Conservation (phyloP, 2,113 vertebrate genomes). For the Petrocephalus zakoni region DNA sequence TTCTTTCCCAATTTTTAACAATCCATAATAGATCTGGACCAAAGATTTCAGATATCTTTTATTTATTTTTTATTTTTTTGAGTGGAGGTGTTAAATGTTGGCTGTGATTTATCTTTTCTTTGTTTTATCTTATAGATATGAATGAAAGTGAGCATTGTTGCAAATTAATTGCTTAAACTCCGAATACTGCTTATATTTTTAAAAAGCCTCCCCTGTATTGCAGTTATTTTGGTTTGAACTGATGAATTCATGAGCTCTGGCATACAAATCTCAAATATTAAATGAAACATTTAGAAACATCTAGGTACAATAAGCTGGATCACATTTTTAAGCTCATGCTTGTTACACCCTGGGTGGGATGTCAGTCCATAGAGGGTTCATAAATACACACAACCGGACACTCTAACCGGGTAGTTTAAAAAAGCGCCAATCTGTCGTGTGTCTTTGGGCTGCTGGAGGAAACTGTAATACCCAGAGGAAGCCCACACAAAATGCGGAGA, state of each 20-base stretch:
- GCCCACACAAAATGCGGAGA: not conserved
- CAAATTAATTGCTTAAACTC: not conserved
- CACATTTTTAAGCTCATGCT: not conserved
- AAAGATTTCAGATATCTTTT: constrained; percentile 6
- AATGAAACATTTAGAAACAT: not conserved
- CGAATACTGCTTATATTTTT: not conserved
- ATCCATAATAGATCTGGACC: not conserved
- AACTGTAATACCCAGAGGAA: not conserved
- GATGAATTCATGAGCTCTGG: not conserved
- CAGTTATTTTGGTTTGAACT: not conserved
- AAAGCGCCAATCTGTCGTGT: not conserved
- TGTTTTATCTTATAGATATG: not conserved
- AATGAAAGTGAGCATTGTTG: not conserved
- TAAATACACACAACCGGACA: not conserved
- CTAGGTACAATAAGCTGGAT: not conserved
- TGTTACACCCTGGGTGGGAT: not conserved
- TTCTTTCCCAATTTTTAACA: not conserved
- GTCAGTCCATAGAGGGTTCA: not conserved
- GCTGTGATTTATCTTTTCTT: not conserved
- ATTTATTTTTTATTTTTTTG: not conserved
- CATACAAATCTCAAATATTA: not conserved
- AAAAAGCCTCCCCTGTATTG: not conserved
- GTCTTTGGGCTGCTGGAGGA: not conserved
- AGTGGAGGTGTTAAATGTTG: not conserved
- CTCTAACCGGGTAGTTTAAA: not conserved